Conservation (phyloP, 2,888 invertebrate species). For the Ectobius pallidus region DNA sequence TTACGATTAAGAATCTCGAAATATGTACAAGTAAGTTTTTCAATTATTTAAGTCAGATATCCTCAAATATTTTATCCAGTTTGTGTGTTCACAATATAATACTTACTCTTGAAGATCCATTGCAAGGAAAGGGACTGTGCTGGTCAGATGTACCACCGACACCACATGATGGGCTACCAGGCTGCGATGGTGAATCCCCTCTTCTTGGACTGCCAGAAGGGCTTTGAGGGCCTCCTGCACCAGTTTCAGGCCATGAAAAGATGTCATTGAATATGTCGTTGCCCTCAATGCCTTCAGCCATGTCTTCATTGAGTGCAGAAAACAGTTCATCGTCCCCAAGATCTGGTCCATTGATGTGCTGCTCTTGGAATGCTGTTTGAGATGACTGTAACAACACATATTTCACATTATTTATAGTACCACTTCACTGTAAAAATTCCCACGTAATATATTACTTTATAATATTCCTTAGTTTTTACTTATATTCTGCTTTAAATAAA, state of each 20-base stretch:
- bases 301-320: conserved; percentile 64
- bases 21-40: too few species aligned
- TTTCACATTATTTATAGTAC: too few species aligned
- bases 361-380: conserved; percentile 73
- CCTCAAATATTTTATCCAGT: too few species aligned
- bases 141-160: conserved; percentile 56
- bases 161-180: conserved; percentile 60
- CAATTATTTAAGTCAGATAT: too few species aligned
- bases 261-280: conserved; percentile 79
- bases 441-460: neutral
- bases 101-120: conserved; percentile 59
- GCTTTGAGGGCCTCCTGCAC: conserved; percentile 61
- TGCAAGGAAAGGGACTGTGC: conserved; percentile 61
- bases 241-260: conserved; percentile 72
- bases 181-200: conserved; percentile 52
- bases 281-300: conserved; percentile 72
- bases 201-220: conserved; percentile 63
- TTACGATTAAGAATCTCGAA: too few species aligned
- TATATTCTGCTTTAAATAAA: too few species aligned
- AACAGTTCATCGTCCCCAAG: conserved; percentile 71
- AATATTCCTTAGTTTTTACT: neutral
- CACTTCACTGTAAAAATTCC: too few species aligned
- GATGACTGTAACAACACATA: conserved; percentile 61
- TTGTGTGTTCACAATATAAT: too few species aligned
- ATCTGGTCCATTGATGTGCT: conserved; percentile 69